Percentiles rank a stretch among this genome's conserved stretches.
Conservation (phyloP, 2,888 invertebrate genomes). For the Encarsia formosa region DNA sequence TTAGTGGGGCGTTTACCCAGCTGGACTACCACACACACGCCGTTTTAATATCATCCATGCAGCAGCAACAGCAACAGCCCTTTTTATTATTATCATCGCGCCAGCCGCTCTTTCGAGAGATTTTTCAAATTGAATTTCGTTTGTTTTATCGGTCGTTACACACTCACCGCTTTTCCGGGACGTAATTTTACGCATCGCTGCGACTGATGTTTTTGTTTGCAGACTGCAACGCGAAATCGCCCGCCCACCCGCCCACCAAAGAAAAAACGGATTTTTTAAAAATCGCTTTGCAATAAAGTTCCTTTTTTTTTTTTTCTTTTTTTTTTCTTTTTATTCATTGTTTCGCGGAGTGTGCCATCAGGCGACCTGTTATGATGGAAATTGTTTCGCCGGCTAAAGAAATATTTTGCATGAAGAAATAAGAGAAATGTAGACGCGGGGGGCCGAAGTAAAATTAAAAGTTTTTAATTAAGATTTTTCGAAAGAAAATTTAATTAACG, state of each 20-base stretch:
- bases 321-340: no score
- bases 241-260: not conserved
- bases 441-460: no score
- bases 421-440: no score
- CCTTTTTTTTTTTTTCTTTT: no score
- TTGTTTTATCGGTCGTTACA: slow-evolving; percentile 10
- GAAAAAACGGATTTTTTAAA: slow-evolving; percentile 3
- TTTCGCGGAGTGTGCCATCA: slow-evolving; percentile 13
- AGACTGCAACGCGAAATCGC: no score
- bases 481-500: no score
- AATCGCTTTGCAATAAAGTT: slow-evolving; percentile 14
- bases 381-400: no score
- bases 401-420: no score
- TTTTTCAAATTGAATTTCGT: slow-evolving; percentile 8
- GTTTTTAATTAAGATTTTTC: no score
- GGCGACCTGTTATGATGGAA: not conserved
- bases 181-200: slow-evolving; percentile 11
- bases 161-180: not conserved
- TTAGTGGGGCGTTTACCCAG: slow-evolving; percentile 23
- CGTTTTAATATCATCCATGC: slow-evolving; percentile 1
- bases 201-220: not conserved
- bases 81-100: slow-evolving; percentile 5
- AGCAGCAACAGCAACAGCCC: not conserved
- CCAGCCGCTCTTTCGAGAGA: not conserved
- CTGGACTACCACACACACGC: not conserved